Evolutionary conservation across 2,888 invertebrate species (phyloP), one percentile per base, ranked within the genome.

Genomic region (Epistrophella euchroma): DNA sequence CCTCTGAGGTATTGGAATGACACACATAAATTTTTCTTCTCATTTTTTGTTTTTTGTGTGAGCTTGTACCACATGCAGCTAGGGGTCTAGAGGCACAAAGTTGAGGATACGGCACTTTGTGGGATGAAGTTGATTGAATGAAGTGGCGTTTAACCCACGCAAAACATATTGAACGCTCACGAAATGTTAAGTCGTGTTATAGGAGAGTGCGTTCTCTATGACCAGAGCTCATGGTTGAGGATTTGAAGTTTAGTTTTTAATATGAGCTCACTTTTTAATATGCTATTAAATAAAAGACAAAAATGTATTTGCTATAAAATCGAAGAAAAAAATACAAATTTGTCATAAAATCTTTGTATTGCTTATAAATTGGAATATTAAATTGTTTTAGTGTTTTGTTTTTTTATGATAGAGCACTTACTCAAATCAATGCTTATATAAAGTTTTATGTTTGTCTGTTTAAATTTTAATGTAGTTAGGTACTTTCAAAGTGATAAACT

Each of bases 1-100:
- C 60, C 83, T 70, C 68, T 9, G 45, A 70, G 83, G 78, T 55
- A 81, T 76, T 32, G 40, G 60, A 85, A 75, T 75, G 74, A 55
- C 64, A 66, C n/a, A 68, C 22, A 52, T 47, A 15, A 0, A 40
- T 15, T 40, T 40, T 37, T 11, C n/a, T 68, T 52, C n/a, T 9
- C 10, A 13, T n/a, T 35, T 13, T 22, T 17, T n/a, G 17, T 47
- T 35, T 17, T 7, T 45, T 2, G 22, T 17, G 17, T 9, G 6
- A 50, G 35, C 6, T 66, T 50, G 19, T 0, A 22, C 13, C 15
- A 11, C 45, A 45, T 45, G 45, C 17, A 17, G 45, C 32, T 50
- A 25, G 68, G 15, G 22, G 50, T 22, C 17, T 50, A 13, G 68
- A n/a, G 50, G 64, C 28, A 17, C 10, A 7, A 5, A 47, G 6